Conservation (phyloP, 2,113 vertebrate species). For the Elephantulus edwardii region DNA sequence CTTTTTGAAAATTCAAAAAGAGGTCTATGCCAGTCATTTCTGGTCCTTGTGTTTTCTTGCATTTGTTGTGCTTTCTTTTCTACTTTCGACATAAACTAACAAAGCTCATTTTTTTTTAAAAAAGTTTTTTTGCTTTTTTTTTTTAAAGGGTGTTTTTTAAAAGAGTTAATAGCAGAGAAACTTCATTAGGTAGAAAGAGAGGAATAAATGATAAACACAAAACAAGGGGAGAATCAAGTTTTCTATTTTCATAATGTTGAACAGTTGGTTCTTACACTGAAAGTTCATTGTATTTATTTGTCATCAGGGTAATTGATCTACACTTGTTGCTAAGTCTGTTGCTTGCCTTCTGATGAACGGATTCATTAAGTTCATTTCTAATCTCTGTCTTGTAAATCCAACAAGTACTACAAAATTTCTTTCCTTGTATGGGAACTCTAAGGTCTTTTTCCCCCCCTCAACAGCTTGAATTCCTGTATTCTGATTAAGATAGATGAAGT, state of each 20-base stretch:
- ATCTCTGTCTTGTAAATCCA: constrained; percentile 74
- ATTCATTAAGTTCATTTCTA: constrained; percentile 70
- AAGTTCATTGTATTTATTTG: constrained; percentile 73
- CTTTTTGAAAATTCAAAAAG: constrained; percentile 23
- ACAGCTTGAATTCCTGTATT: constrained; percentile 87
- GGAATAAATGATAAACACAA: background rate
- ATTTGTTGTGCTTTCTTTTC: constrained; percentile 43
- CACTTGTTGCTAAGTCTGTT: constrained; percentile 70
- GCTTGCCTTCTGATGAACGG: constrained; percentile 64
- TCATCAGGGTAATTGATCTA: constrained; percentile 65
- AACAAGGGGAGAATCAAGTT: background rate
- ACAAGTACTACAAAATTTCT: constrained; percentile 76
- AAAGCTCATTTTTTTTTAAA: constrained; percentile 18
- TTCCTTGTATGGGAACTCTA: constrained; percentile 80
- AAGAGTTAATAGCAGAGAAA: background rate
- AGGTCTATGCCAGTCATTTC: background rate
- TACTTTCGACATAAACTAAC: background rate
- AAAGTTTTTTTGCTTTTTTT: no score
- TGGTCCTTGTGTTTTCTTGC: constrained; percentile 42
- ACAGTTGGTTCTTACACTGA: constrained; percentile 34
- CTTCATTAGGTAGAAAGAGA: background rate
- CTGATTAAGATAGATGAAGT: constrained; percentile 88
- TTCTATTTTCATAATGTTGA: constrained; percentile 47
- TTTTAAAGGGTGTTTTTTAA: no score
- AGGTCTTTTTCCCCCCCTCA: constrained; percentile 77